Percentiles rank a stretch among this genome's conserved stretches.
These are phyloP conservation scores for Linnaemya tessellans DNA, from an alignment of 2,888 invertebrate genomes.

Conservation along the genomic window DNA sequence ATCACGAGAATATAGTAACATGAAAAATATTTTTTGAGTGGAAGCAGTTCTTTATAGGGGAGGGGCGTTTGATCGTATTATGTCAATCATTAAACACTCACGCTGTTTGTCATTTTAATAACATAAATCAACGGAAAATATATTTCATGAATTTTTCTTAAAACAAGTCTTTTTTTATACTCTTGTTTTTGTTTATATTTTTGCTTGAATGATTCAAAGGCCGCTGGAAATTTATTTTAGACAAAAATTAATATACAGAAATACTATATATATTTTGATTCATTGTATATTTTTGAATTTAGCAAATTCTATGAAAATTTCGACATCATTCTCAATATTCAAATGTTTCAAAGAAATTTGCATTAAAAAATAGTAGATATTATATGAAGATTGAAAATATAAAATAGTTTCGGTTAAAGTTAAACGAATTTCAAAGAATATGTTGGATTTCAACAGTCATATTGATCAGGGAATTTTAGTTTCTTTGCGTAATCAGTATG, in stretches of 20 bases:
- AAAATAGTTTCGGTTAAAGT: background rate
- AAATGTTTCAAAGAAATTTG: constrained; percentile 25
- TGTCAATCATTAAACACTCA: background rate
- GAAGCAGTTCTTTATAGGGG: background rate
- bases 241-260: background rate
- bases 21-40: no score
- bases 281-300: constrained; percentile 34
- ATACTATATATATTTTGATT: constrained; percentile 13
- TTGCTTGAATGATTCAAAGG: constrained; percentile 28
- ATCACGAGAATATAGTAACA: no score
- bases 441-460: background rate
- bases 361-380: background rate
- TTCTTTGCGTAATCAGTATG: no score
- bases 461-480: no score
- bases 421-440: background rate
- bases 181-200: background rate
- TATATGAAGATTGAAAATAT: background rate
- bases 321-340: constrained; percentile 16
- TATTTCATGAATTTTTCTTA: background rate
- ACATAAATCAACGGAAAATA: background rate
- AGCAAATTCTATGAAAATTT: constrained; percentile 41
- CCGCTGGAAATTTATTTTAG: constrained; percentile 34
- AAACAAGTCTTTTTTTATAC: background rate
- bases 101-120: background rate
- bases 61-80: background rate